Evolutionary conservation across 1,140 invertebrate species (phyloP), one percentile per base, ranked within the genome.

Genomic region (Laupala kohalensis): DNA sequence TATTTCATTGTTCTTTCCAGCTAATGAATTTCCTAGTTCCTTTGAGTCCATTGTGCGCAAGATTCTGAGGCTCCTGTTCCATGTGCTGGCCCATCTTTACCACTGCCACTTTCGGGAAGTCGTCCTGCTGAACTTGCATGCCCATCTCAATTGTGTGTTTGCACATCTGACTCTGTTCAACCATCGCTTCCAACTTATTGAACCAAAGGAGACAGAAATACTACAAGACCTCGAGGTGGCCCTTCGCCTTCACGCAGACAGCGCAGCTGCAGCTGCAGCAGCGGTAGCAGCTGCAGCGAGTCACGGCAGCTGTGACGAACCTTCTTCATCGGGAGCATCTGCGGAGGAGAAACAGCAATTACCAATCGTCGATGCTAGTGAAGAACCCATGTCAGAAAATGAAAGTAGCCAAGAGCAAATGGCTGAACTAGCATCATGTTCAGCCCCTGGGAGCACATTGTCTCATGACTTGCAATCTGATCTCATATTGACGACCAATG

Each of bases 41-140:
- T 98, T 98, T 83, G 95, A 97, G 83, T 89, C 89, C 77, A 93
- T 95, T 81, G 94, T 97, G 77, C 92, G 95, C 82, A 97, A 96
- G 83, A 97, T 98, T 80, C 89, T 96, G 83, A 90, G 93, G 80
- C 88, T 97, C 83, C 87, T 98, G 84, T 98, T 96, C 86, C 96
- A 98, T 83, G 95, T 98, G 78, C 86, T 98, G 86, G 95, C 96
- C 79, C 96, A 99, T 85, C 87, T 98, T 79, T 98, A 98, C 85
- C 94, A 97, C 83, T 92, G 92, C 83, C 97, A 99, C 88, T 98
- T 97, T 85, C 89, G 92, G 83, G 93, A 97, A 84, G 89, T 98
- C 77, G 91, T 94, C 77, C 86, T 94, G 76, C 88, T 98, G 79
- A 91, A 91, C 77, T 86, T 98, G 77, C 95, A 97, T 84, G 89